Evolutionary conservation across 2,888 invertebrate genomes (phyloP), one percentile per base, ranked within the genome.

Genomic region (Melinaea marsaeus): DNA sequence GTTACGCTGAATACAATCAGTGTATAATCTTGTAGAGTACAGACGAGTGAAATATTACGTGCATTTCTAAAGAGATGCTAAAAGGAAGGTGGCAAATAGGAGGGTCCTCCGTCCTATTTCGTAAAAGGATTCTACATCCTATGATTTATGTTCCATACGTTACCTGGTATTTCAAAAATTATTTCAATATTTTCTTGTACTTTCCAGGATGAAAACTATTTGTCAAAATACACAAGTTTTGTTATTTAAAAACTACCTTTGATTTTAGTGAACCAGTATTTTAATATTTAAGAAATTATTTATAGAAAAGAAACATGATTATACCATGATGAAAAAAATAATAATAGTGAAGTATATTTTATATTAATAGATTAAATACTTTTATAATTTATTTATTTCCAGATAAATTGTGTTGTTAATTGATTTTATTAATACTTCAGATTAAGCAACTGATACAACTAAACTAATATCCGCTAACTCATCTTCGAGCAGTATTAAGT

Each of bases 61-160:
- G 51, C 51, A 51, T 32, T 51, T 51, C 51, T 32, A 51, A 51
- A 51, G 51, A 51, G 51, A 51, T 32, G 51, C 9, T 51, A 51
- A 51, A 51, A 51, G 51, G 9, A 51, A 51, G 9, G 51, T 51
- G 32, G 32, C 51, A 51, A 51, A 51, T 51, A 32, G 51, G 5
- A 51, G 51, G 51, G 51, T 51, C 51, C 9, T 32, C 51, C 51
- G 51, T 51, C 32, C 51, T 32, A 51, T 51, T 51, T 51, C 11
- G 51, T 51, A 51, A 51, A 51, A 51, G 51, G 22, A 51, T 51
- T 51, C 51, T 32, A 51, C 51, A 32, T 51, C 22, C 4, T 51
- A 51, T 51, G 51, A 51, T 51, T 51, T 51, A 51, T 51, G 22
- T 13, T 2, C 22, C 7, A 22, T 51, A 51, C 22, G 22, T 22